A percentile compares a stretch with the other conserved stretches of the same genome.
Evolutionary conservation across 1,140 invertebrate genomes (phyloP).

Genomic region (Sarcophaga bullata): DNA sequence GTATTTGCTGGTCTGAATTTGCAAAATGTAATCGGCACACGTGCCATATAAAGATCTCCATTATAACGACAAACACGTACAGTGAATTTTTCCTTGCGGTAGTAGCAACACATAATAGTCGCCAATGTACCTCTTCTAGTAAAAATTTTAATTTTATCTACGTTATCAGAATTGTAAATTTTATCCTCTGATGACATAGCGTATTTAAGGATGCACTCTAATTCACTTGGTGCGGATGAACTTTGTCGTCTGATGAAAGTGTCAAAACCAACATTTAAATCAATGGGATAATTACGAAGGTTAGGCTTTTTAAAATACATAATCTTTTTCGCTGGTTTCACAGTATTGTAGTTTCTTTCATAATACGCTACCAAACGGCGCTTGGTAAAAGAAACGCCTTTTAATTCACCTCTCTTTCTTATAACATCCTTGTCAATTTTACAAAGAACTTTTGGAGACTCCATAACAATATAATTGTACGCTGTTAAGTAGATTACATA

Average conservation of each 20-base stretch:
- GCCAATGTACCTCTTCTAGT: not conserved
- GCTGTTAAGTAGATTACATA: no score
- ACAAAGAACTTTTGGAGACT: no score
- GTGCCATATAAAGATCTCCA: conserved; percentile 3
- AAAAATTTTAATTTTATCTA: not conserved
- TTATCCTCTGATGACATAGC: not conserved
- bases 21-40: no score
- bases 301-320: not conserved
- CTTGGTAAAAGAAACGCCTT: not conserved
- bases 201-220: not conserved
- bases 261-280: not conserved
- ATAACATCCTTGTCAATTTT: no score
- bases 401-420: no score
- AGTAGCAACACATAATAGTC: not conserved
- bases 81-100: not conserved
- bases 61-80: not conserved
- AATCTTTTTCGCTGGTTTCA: not conserved
- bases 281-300: not conserved
- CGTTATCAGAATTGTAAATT: no score
- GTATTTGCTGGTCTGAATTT: no score
- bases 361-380: not conserved
- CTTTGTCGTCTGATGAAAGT: not conserved
- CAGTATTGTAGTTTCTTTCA: not conserved
- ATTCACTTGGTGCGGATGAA: not conserved
- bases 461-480: no score